Conservation (phyloP, 1,140 invertebrate genomes). For the Harpegnathos saltator region DNA sequence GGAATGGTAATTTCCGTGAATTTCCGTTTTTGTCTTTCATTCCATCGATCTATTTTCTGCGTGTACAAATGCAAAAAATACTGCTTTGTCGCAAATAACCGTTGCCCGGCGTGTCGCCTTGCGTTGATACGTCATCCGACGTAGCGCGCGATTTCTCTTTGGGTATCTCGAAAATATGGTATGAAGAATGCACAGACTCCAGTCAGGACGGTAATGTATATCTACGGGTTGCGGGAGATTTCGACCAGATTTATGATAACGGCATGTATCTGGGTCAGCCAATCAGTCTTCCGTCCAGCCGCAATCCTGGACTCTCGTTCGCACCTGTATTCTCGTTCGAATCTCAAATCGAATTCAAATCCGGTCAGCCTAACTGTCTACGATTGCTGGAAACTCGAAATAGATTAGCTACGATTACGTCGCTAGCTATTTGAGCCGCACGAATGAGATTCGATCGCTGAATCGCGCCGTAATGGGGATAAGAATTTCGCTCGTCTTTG, state of each 20-base stretch:
- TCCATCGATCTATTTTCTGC: too few species aligned
- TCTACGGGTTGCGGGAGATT: conserved; percentile 41
- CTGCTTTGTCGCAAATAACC: conserved; percentile 15
- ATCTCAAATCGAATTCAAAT: conserved; percentile 44
- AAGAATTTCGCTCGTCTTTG: background rate
- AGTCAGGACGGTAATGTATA: conserved; percentile 28
- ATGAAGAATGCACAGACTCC: conserved; percentile 39
- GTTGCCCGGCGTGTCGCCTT: background rate
- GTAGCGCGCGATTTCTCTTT: conserved; percentile 5
- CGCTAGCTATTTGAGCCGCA: background rate
- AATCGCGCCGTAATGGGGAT: background rate
- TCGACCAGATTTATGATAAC: conserved; percentile 64
- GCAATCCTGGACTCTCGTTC: conserved; percentile 57
- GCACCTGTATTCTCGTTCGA: conserved; percentile 47
- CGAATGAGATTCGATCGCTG: conserved; percentile 11
- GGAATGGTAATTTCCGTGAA: too few species aligned
- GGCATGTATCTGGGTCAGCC: conserved; percentile 62
- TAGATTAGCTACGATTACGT: conserved; percentile 29
- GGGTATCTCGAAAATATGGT: background rate
- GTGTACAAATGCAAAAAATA: background rate
- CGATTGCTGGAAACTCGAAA: conserved; percentile 18
- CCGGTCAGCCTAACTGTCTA: conserved; percentile 5
- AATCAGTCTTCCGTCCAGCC: conserved; percentile 52
- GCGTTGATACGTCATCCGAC: too few species aligned
- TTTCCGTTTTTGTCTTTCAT: too few species aligned